A percentile compares a stretch with the other conserved stretches of the same genome.
phyloP scores from a whole-genome alignment of 2,113 vertebrate species.

The Hypomesus transpacificus region DNA sequence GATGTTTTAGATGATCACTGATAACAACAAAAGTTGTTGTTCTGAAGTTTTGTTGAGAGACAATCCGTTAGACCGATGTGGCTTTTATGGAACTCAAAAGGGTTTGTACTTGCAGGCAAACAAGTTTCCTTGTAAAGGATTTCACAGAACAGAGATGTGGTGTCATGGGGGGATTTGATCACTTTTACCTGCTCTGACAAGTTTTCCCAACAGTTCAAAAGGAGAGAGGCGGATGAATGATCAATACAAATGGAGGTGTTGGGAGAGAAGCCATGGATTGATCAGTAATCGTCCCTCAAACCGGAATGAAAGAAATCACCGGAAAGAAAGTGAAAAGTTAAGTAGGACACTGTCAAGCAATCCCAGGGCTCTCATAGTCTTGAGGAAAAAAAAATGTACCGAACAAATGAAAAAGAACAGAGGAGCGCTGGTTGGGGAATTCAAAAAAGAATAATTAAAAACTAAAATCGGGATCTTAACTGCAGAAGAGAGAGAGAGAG shows the following conservation, averaged over 20 bases:
- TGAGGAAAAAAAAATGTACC: conserved; percentile 67
- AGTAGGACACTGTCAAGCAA: conserved; percentile 73
- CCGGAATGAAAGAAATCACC: conserved; percentile 65
- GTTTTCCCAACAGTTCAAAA: conserved; percentile 52
- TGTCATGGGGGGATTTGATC: conserved; percentile 58
- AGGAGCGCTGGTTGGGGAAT: conserved; percentile 74
- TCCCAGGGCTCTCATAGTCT: conserved; percentile 66
- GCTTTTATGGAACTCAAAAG: conserved; percentile 51
- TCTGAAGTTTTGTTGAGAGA: conserved; percentile 49
- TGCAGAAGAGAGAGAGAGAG: conserved; percentile 58
- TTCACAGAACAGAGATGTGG: conserved; percentile 35
- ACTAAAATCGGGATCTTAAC: conserved; percentile 74
- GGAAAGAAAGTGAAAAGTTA: conserved; percentile 77
- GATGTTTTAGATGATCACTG: conserved; percentile 21
- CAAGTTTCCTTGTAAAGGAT: conserved; percentile 44
- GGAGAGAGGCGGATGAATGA: conserved; percentile 59
- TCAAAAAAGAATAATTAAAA: conserved; percentile 79
- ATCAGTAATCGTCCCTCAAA: conserved; percentile 69
- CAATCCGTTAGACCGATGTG: conserved; percentile 43
- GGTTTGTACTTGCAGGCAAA: conserved; percentile 48
- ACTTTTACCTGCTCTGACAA: conserved; percentile 60
- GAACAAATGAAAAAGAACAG: conserved; percentile 76
- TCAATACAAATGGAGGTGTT: conserved; percentile 70
- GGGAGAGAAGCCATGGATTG: conserved; percentile 63
- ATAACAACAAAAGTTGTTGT: conserved; percentile 47